Base-by-base conservation (phyloP, 2,888 invertebrate species). In the Agrotis puta region DNA sequence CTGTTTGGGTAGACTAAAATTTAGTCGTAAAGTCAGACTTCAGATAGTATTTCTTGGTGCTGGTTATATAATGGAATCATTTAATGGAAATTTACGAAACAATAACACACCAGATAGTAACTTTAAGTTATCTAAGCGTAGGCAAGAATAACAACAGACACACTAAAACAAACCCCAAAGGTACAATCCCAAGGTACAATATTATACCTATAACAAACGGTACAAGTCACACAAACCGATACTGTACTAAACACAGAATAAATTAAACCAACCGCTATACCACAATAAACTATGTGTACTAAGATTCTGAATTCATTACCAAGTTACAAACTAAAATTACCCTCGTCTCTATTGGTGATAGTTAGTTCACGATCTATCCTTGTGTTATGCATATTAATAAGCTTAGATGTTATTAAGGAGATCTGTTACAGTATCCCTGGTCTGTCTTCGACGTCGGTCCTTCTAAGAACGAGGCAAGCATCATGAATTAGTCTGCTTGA, bases 321-420 rank as follows among this genome's bases (percentile, higher is more conserved):
- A 92, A 94, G 92, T 94, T 93, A 89, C 87, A 81, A 85, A 89
- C 91, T 92, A 91, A 92, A 92, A 93, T 92, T 92, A 92, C 89
- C 85, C 88, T 83, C 81, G 85, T 85, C 88, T 91, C 87, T 90
- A 92, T 92, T 90, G 92, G 88, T 89, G 89, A 92, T 93, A 92
- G 91, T 89, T 88, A 86, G 89, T 89, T 91, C 90, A 88, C 86
- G 86, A 90, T 89, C 88, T 87, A 91, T 91, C 90, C 90, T 88
- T 87, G 89, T 91, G 93, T 89, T 92, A 94, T 94, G 92, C 93
- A 95, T 95, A 94, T 94, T 95, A 93, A 95, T 94, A 89, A 91
- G 88, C 85, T 85, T 85, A 89, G 89, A 89, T 91, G 89, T 90
- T 93, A 93, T 92, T 91, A 92, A 76, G 84, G 87, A 86, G 89